Evolutionary conservation across 2,888 invertebrate genomes (phyloP).

Genomic region (Rhaphigaster nebulosa): DNA sequence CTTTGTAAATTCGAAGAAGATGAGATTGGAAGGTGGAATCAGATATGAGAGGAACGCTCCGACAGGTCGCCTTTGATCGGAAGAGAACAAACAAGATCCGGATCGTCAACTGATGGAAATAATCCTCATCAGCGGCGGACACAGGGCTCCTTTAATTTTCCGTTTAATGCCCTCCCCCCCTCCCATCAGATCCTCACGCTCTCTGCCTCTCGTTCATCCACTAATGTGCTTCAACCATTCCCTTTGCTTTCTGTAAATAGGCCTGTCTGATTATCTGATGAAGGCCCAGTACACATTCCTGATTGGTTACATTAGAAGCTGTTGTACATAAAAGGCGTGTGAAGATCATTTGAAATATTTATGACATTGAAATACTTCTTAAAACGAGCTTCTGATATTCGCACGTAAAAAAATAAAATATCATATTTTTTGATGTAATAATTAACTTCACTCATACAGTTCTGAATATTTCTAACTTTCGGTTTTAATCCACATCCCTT

Average conservation of each 20-base stretch:
- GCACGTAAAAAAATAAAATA: too few species aligned
- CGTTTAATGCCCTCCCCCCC: too few species aligned
- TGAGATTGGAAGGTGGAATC: not conserved
- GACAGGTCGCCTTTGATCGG: not conserved
- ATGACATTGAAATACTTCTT: too few species aligned
- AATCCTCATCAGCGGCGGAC: not conserved
- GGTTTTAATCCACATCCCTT: too few species aligned
- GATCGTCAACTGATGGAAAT: not conserved
- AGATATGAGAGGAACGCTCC: not conserved
- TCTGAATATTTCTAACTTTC: too few species aligned
- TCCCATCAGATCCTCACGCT: not conserved
- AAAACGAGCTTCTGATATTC: too few species aligned
- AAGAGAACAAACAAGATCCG: not conserved
- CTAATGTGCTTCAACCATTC: not conserved
- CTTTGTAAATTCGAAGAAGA: constrained; percentile 3
- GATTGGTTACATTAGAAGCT: not conserved
- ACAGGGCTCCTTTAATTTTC: constrained; percentile 22
- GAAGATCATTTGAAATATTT: too few species aligned
- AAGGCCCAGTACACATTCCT: not conserved
- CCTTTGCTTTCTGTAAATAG: not conserved
- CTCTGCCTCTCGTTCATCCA: too few species aligned
- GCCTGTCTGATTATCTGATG: not conserved
- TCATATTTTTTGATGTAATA: too few species aligned
- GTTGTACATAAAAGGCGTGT: too few species aligned
- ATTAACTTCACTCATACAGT: too few species aligned